Conservation (phyloP, 2,888 invertebrate species). For the Agonopterix arenella region DNA sequence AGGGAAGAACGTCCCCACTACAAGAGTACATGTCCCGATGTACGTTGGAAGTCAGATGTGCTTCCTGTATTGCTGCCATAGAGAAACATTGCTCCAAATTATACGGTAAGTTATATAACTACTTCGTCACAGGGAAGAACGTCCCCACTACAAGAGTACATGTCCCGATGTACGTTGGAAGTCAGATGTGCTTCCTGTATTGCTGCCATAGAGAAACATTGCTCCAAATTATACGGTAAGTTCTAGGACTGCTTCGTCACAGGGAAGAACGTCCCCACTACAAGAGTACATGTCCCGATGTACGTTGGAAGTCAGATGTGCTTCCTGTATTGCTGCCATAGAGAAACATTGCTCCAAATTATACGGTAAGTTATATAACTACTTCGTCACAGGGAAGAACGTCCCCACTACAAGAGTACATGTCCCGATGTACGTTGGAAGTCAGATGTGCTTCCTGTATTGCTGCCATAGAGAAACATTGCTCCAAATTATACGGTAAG, state of each 20-base stretch:
- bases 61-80: constrained; percentile 96
- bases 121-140: too few species aligned
- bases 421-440: too few species aligned
- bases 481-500: too few species aligned
- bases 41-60: constrained; percentile 87
- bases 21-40: constrained; percentile 67
- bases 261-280: constrained; percentile 10
- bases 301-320: constrained; percentile 87
- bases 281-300: constrained; percentile 66
- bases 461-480: too few species aligned
- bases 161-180: constrained; percentile 79
- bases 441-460: too few species aligned
- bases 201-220: constrained; percentile 95
- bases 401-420: too few species aligned
- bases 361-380: constrained; percentile 80
- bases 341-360: constrained; percentile 93
- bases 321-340: constrained; percentile 96
- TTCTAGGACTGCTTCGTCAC: neutral
- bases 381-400: too few species aligned
- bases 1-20: constrained; percentile 10
- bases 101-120: constrained; percentile 70
- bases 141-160: constrained; percentile 35
- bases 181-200: constrained; percentile 96
- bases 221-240: constrained; percentile 85
- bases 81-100: constrained; percentile 93